Conservation (phyloP, 2,888 invertebrate species). For the Palloptera scutellata region DNA sequence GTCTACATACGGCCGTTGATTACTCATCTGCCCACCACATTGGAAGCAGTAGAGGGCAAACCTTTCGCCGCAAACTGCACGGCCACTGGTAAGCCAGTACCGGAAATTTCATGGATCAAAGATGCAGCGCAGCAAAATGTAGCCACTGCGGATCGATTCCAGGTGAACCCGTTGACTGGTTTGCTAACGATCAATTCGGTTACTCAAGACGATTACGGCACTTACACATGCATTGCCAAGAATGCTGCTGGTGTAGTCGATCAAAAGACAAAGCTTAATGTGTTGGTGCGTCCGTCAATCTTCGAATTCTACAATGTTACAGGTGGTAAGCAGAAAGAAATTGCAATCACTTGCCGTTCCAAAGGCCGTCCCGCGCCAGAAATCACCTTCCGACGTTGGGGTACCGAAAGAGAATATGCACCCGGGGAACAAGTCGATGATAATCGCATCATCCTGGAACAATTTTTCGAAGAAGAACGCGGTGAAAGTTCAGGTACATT, state of each 20-base stretch:
- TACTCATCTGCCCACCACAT: constrained; percentile 68
- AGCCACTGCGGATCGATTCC: constrained; percentile 69
- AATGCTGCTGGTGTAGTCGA: constrained; percentile 81
- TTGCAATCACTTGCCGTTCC: constrained; percentile 78
- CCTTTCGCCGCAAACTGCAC: constrained; percentile 78
- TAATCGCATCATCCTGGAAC: constrained; percentile 73
- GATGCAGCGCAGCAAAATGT: constrained; percentile 77
- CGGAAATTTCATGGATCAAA: constrained; percentile 85
- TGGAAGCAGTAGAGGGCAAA: constrained; percentile 83
- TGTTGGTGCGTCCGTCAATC: constrained; percentile 81
- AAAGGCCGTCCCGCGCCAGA: constrained; percentile 82
- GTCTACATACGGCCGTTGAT: constrained; percentile 81
- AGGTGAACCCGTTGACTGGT: constrained; percentile 76
- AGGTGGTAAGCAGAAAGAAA: constrained; percentile 70
- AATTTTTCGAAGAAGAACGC: constrained; percentile 66
- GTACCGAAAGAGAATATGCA: constrained; percentile 70
- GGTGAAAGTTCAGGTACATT: constrained; percentile 73
- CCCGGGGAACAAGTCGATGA: constrained; percentile 73
- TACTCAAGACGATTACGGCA: constrained; percentile 79
- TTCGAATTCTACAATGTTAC: constrained; percentile 80
- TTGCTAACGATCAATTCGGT: constrained; percentile 77
- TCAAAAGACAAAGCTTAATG: constrained; percentile 73
- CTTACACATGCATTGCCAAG: constrained; percentile 81
- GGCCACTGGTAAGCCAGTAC: constrained; percentile 85
- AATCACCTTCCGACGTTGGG: constrained; percentile 81